A percentile compares a stretch with the other conserved stretches of the same genome.
phyloP scores from a whole-genome alignment of 35 echinoderm and acorn worm genomes.

The Eucidaris tribuloides region DNA sequence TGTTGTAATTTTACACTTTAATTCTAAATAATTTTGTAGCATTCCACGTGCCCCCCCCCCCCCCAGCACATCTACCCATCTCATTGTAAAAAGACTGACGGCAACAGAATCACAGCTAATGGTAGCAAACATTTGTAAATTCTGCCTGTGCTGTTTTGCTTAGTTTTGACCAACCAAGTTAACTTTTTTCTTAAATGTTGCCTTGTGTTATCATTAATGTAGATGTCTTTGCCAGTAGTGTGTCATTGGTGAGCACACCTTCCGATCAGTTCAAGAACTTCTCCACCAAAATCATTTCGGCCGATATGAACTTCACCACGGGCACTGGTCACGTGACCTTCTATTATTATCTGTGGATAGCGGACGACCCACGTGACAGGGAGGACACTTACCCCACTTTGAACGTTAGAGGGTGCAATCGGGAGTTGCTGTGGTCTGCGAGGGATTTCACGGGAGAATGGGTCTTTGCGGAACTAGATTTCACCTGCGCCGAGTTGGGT shows the following conservation, averaged over 20 bases:
- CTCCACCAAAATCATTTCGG: slow-evolving; percentile 7
- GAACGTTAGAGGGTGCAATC: neutral
- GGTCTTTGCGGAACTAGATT: neutral
- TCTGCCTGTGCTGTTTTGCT: too few relatives aligned
- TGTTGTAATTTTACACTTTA: too few relatives aligned
- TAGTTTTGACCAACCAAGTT: too few relatives aligned
- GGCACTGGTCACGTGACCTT: neutral
- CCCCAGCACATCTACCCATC: too few relatives aligned
- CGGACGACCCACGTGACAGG: slow-evolving; percentile 4
- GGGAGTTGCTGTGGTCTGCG: neutral
- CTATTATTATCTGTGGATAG: slow-evolving; percentile 16
- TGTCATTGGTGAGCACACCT: neutral
- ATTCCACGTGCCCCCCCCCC: too few relatives aligned
- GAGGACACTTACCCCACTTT: slow-evolving; percentile 6
- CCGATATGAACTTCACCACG: slow-evolving; percentile 3
- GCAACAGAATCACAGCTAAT: too few relatives aligned
- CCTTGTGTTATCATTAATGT: too few relatives aligned
- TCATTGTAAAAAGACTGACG: too few relatives aligned
- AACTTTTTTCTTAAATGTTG: too few relatives aligned
- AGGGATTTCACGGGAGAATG: neutral
- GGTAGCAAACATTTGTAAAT: too few relatives aligned
- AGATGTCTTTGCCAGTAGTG: neutral
- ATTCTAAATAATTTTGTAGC: too few relatives aligned
- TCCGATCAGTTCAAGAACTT: neutral
- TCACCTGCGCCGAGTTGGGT: neutral